Evolutionary conservation across 2,113 vertebrate genomes (phyloP).

Genomic region (Anarhynchus alexandrinus): DNA sequence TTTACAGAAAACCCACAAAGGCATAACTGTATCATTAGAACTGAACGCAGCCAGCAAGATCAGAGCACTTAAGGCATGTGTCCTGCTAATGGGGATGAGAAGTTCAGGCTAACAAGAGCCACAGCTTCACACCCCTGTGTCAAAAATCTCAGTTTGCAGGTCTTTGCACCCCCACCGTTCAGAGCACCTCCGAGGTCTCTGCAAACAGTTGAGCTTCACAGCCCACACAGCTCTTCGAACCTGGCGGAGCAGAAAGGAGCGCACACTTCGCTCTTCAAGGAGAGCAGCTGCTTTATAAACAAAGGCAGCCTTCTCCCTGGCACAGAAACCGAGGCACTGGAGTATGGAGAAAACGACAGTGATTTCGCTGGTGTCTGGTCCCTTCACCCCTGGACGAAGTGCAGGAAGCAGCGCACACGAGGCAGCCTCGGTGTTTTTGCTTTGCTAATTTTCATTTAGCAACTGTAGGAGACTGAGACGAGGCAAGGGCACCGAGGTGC

Average conservation of each 20-base stretch:
- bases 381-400: not conserved
- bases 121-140: not conserved
- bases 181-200: not conserved
- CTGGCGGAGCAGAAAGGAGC: not conserved
- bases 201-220: not conserved
- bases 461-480: not conserved
- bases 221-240: too few relatives aligned
- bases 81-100: not conserved
- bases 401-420: accelerated
- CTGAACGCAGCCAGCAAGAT: not conserved
- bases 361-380: not conserved
- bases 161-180: not conserved
- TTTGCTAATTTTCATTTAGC: not conserved
- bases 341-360: accelerated
- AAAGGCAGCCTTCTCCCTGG: not conserved
- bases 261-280: not conserved
- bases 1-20: not conserved
- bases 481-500: not conserved
- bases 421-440: not conserved
- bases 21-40: not conserved
- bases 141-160: not conserved
- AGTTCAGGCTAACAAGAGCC: not conserved
- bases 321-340: not conserved
- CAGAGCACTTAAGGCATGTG: not conserved
- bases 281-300: not conserved